Evolutionary conservation across 2,888 invertebrate species (phyloP).

Genomic region (Mayetiola destructor): DNA sequence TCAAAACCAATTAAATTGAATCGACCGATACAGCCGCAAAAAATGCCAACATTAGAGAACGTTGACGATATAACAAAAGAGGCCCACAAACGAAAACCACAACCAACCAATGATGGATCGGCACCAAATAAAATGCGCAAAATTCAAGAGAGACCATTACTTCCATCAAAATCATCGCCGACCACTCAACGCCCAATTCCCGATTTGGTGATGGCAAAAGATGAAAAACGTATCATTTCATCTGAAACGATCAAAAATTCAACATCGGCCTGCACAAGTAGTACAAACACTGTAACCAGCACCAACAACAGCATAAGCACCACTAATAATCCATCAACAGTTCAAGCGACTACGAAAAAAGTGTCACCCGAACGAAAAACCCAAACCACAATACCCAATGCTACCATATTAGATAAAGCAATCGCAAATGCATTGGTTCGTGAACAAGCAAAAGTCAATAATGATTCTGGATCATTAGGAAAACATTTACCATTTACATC

Average conservation of each 20-base stretch:
- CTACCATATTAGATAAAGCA: background rate
- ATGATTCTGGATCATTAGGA: background rate
- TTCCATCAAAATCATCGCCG: background rate
- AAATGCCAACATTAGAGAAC: background rate
- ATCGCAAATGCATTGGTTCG: background rate
- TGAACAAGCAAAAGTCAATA: background rate
- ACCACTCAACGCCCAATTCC: background rate
- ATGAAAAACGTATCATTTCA: background rate
- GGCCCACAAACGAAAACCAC: background rate
- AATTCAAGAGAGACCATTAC: too few relatives aligned
- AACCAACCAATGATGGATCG: slow-evolving; percentile 1
- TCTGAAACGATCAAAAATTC: background rate
- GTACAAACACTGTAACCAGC: background rate
- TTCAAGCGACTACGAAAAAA: background rate
- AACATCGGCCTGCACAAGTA: background rate
- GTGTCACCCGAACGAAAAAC: background rate
- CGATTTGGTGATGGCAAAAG: background rate
- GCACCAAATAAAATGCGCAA: background rate
- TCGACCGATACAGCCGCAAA: background rate
- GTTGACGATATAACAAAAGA: background rate
- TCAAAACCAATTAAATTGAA: background rate
- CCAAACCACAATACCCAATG: background rate
- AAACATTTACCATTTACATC: background rate
- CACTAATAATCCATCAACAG: background rate
- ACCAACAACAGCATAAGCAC: background rate